phyloP scores from a whole-genome alignment of 2,888 invertebrate species.

The Oeneis ivallda region DNA sequence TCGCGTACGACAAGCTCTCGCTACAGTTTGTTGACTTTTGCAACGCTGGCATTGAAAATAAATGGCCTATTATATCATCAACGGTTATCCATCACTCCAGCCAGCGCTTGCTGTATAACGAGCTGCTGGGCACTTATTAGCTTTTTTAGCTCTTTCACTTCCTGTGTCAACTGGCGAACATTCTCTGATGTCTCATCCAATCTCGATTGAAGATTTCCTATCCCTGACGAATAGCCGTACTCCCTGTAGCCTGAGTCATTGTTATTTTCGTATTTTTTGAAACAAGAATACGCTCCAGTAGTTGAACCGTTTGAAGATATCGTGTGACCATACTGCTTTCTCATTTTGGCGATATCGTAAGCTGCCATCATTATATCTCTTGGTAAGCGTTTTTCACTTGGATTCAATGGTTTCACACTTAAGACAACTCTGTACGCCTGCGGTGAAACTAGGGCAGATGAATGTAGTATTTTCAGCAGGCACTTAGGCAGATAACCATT shows the following conservation, averaged over 20 bases:
- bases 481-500: slow-evolving; percentile 90
- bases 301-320: slow-evolving; percentile 85
- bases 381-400: slow-evolving; percentile 90
- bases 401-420: slow-evolving; percentile 91
- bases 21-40: slow-evolving; percentile 77
- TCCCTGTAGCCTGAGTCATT: slow-evolving; percentile 76
- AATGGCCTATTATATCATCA: slow-evolving; percentile 77
- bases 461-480: slow-evolving; percentile 87
- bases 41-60: slow-evolving; percentile 78
- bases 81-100: slow-evolving; percentile 68
- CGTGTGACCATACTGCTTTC: slow-evolving; percentile 86
- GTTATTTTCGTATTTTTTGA: slow-evolving; percentile 85
- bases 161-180: slow-evolving; percentile 84
- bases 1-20: slow-evolving; percentile 56
- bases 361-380: slow-evolving; percentile 90
- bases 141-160: slow-evolving; percentile 86
- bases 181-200: slow-evolving; percentile 86
- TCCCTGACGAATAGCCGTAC: slow-evolving; percentile 79
- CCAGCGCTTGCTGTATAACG: slow-evolving; percentile 74
- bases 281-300: slow-evolving; percentile 83
- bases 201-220: slow-evolving; percentile 83
- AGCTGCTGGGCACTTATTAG: slow-evolving; percentile 77
- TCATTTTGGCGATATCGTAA: slow-evolving; percentile 89
- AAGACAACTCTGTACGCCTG: slow-evolving; percentile 91
- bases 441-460: slow-evolving; percentile 90